These are phyloP conservation scores for Emberiza fucata DNA, from an alignment of 2,113 vertebrate genomes.

Conservation along the genomic window DNA sequence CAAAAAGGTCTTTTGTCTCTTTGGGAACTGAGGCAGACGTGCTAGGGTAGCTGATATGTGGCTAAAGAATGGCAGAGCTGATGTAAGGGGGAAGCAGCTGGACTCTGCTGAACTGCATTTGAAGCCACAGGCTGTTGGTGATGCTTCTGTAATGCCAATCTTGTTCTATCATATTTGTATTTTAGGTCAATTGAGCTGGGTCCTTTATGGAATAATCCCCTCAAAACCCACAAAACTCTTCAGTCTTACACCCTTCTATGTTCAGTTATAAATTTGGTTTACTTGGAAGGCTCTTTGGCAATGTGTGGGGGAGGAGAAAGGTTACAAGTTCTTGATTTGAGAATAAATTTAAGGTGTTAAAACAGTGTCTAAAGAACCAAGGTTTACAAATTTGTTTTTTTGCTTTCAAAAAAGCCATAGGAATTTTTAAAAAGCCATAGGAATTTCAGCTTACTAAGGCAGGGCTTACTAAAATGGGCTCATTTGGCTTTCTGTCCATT, in stretches of 20 bases:
- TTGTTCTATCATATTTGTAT: neutral
- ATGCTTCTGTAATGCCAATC: neutral
- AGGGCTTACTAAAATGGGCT: neutral
- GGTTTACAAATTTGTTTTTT: neutral
- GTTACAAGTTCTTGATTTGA: neutral
- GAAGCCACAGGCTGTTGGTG: neutral
- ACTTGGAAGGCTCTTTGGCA: neutral
- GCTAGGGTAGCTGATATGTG: conserved; percentile 63
- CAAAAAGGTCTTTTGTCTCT: conserved; percentile 65
- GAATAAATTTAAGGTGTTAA: neutral
- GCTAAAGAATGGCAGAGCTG: conserved; percentile 47
- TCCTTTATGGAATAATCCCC: neutral
- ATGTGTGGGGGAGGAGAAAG: neutral
- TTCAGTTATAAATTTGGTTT: neutral
- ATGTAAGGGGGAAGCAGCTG: conserved; percentile 57
- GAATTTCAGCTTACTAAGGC: neutral
- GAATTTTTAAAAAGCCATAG: neutral
- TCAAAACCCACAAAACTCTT: neutral
- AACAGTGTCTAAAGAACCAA: neutral
- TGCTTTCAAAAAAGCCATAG: neutral
- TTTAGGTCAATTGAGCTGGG: neutral
- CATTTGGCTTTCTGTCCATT: neutral
- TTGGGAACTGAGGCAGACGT: conserved; percentile 64
- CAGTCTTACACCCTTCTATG: neutral
- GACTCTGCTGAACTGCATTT: neutral